phyloP scores from a whole-genome alignment of 2,888 invertebrate species.

The Cylloceria caligata region DNA sequence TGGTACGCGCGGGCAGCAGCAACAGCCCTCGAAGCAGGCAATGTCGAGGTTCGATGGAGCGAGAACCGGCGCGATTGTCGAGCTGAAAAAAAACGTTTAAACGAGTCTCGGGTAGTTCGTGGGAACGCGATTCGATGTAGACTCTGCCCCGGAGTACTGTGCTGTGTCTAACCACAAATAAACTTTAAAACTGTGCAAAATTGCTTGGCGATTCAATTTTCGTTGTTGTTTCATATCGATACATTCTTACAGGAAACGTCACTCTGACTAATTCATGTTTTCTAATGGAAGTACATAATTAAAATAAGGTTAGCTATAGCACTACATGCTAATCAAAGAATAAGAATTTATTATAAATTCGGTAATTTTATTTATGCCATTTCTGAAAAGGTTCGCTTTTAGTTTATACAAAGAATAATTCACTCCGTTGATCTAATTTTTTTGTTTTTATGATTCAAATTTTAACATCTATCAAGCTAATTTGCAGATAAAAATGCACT shows the following conservation, averaged over 20 bases:
- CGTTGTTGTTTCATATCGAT: not conserved
- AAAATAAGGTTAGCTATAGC: too few relatives aligned
- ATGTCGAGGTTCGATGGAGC: constrained; percentile 25
- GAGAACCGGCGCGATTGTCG: constrained; percentile 25
- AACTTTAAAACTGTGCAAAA: constrained; percentile 5
- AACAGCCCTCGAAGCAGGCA: constrained; percentile 10
- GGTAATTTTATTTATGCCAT: too few relatives aligned
- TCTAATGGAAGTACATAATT: too few relatives aligned
- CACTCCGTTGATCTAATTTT: too few relatives aligned
- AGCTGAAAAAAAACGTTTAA: constrained; percentile 13
- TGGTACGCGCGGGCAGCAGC: constrained; percentile 7
- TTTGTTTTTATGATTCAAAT: too few relatives aligned
- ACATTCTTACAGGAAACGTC: not conserved
- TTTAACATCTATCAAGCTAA: too few relatives aligned
- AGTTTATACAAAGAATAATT: too few relatives aligned
- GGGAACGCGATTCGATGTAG: constrained; percentile 24
- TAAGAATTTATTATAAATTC: too few relatives aligned
- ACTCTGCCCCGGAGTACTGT: not conserved
- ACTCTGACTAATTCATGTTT: too few relatives aligned
- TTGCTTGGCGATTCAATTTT: not conserved
- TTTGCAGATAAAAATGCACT: too few relatives aligned
- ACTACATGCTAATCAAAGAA: too few relatives aligned
- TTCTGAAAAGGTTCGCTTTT: too few relatives aligned
- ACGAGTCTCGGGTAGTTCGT: constrained; percentile 15
- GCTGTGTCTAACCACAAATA: constrained; percentile 13